phyloP scores from a whole-genome alignment of 2,797 vertebrate species.

The Chelon labrosus region DNA sequence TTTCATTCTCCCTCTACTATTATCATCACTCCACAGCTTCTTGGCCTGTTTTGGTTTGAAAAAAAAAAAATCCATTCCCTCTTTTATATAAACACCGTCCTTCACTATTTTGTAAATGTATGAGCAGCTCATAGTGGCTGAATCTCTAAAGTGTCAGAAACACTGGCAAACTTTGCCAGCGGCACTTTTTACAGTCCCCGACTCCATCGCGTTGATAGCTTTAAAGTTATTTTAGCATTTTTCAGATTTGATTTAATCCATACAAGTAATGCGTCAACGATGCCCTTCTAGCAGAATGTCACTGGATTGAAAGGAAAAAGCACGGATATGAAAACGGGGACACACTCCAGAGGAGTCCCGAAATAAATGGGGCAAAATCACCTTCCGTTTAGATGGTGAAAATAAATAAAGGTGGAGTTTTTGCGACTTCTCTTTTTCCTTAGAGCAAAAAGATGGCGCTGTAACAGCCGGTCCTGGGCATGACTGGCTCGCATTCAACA shows the following conservation, averaged over 20 bases:
- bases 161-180: constrained; percentile 40
- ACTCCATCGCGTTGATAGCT: constrained; percentile 62
- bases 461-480: constrained; percentile 36
- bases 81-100: constrained; percentile 23
- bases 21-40: constrained; percentile 13
- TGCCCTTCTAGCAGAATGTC: constrained; percentile 63
- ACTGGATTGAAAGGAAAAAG: constrained; percentile 58
- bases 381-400: constrained; percentile 42
- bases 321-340: constrained; percentile 68
- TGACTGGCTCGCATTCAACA: constrained; percentile 26
- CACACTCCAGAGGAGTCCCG: constrained; percentile 37
- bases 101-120: constrained; percentile 32
- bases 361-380: constrained; percentile 46
- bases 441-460: constrained; percentile 28
- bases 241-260: constrained; percentile 69
- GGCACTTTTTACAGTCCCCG: constrained; percentile 45
- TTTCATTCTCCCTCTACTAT: constrained; percentile 14
- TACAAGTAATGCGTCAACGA: constrained; percentile 64
- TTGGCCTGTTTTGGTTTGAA: neutral
- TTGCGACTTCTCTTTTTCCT: constrained; percentile 55
- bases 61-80: constrained; percentile 13
- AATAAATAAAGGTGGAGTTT: constrained; percentile 41
- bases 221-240: constrained; percentile 60
- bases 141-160: constrained; percentile 48
- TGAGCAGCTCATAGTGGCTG: constrained; percentile 20